These are phyloP conservation scores for Percina caprodes DNA, from an alignment of 2,113 vertebrate genomes.

Conservation along the genomic window DNA sequence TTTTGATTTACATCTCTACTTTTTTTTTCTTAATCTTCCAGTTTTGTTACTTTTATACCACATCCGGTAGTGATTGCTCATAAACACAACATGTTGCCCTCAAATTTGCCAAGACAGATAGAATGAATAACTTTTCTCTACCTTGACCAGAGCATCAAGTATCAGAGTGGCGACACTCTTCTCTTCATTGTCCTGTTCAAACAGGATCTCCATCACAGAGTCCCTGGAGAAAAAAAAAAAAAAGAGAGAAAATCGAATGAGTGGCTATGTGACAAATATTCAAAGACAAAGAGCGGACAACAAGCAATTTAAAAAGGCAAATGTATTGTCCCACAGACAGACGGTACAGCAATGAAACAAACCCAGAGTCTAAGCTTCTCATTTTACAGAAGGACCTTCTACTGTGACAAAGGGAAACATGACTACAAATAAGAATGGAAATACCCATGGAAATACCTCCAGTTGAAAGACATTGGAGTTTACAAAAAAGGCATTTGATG, in stretches of 20 bases:
- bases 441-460: not conserved
- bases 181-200: constrained; percentile 99
- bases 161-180: constrained; percentile 96
- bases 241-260: not conserved
- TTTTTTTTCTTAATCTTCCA: not conserved
- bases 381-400: not conserved
- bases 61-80: not conserved
- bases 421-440: not conserved
- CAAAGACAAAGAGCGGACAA: not conserved
- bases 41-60: not conserved
- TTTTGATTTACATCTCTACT: not conserved
- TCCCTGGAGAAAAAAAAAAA: constrained; percentile 83
- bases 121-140: constrained; percentile 54
- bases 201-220: constrained; percentile 95
- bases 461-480: not conserved
- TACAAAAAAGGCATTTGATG: not conserved
- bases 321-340: not conserved
- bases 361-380: too few species aligned
- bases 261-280: not conserved
- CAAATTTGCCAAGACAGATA: not conserved
- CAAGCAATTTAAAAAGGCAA: not conserved
- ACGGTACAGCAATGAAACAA: too few species aligned
- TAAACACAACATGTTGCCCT: not conserved
- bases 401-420: not conserved
- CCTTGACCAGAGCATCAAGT: constrained; percentile 94